Conservation (phyloP, 2,113 vertebrate species). For the Mus pahari region DNA sequence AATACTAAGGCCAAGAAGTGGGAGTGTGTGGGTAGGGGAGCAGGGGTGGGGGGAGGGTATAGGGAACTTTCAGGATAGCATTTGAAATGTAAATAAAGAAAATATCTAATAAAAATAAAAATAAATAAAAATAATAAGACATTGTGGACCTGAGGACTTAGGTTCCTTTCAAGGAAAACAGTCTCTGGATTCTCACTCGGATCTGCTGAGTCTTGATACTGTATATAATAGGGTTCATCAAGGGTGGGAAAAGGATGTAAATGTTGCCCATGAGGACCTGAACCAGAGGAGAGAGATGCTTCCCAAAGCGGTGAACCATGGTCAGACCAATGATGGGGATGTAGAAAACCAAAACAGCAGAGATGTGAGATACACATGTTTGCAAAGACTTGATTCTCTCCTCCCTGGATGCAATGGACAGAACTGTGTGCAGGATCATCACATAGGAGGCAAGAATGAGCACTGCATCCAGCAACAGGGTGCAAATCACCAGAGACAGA, state of each 20-base stretch:
- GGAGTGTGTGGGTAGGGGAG: too few relatives aligned
- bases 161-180: constrained; percentile 1
- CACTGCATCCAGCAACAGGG: constrained; percentile 54
- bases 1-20: too few relatives aligned
- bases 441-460: constrained; percentile 67
- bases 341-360: constrained; percentile 73
- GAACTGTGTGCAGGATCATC: constrained; percentile 58
- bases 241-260: constrained; percentile 72
- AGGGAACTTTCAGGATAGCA: too few relatives aligned
- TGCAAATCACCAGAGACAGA: constrained; percentile 55
- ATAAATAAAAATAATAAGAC: too few relatives aligned
- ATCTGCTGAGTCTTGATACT: constrained; percentile 48
- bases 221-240: constrained; percentile 73
- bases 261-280: constrained; percentile 74
- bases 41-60: too few relatives aligned
- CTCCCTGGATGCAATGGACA: constrained; percentile 32
- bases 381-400: constrained; percentile 73
- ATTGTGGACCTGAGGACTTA: neutral
- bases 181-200: neutral
- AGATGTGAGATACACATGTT: constrained; percentile 71
- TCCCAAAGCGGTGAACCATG: constrained; percentile 72
- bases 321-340: constrained; percentile 74
- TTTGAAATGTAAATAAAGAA: too few relatives aligned
- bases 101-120: too few relatives aligned
- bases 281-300: constrained; percentile 63